Evolutionary conservation across 64 coral and sea anemone species (phyloP), one percentile per base, ranked within the genome.

Genomic region (Stylophora pistillata): DNA sequence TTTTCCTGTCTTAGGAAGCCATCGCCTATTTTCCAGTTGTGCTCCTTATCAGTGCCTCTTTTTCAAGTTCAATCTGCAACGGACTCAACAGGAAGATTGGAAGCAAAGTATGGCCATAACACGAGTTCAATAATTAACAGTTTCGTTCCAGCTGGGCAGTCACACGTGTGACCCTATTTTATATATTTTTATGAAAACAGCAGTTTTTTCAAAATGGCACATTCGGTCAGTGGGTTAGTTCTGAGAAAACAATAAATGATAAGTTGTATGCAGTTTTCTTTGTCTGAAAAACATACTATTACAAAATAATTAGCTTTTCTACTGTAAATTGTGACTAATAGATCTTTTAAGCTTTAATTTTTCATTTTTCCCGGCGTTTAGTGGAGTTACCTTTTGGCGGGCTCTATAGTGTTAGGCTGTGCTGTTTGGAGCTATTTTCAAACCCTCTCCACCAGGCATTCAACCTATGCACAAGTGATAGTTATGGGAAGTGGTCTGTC

Each of bases 21-120:
- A 58, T 58, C 26, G 77, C 56, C 23, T 79, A 79, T 27, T 79
- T 79, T 26, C 77, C 77, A 16, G 25, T 79, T 15, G 77, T 79
- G 58, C 77, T 79, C 58, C 77, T 79, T 15, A 4, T 23, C 25
- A 79, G 77, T 55, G 77, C n/a, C 57, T 54, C 77, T 21, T 16
- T 79, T 15, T n/a, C 53, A 12, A 79, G 54, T 55, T 30, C 25
- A 5, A 3, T 58, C 17, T 58, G 53, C 10, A 27, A 79, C 15
- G 58, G 58, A 58, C 77, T 79, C 0, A 59, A 79, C 20, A 18
- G 6, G 13, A 79, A 54, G 30, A 58, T 79, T 15, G 77, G 77
- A 58, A 79, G 28, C 54, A 60, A 30, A 55, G 77, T 79, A 79
- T 72, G 69, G 13, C 11, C 13, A 72, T 26, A 4, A 4, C 69